phyloP scores from a whole-genome alignment of 2,888 invertebrate genomes.

The Diarsia dahlii region DNA sequence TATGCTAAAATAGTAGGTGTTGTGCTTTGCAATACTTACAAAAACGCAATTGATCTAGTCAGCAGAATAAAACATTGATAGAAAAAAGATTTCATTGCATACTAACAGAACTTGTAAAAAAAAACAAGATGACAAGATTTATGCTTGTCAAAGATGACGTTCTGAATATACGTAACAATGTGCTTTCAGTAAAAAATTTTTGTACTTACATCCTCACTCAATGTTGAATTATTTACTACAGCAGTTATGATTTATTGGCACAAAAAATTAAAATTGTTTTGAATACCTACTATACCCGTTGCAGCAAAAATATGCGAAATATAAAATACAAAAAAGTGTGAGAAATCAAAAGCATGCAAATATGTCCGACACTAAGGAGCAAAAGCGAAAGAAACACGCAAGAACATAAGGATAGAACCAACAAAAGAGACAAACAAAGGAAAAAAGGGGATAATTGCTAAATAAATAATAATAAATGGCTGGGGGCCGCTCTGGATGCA shows the following conservation, averaged over 20 bases:
- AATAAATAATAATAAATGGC: neutral
- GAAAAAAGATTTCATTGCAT: slow-evolving; percentile 48
- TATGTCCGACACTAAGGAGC: neutral
- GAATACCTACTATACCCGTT: slow-evolving; percentile 10
- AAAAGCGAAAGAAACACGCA: neutral
- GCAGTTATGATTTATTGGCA: slow-evolving; percentile 16
- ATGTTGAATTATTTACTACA: slow-evolving; percentile 31
- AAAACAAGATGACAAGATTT: slow-evolving; percentile 42
- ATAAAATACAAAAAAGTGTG: slow-evolving; percentile 3
- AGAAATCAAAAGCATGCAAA: neutral
- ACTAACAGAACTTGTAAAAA: slow-evolving; percentile 38
- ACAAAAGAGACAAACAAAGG: neutral
- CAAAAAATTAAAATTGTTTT: slow-evolving; percentile 28
- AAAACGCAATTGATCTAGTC: slow-evolving; percentile 70
- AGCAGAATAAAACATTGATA: slow-evolving; percentile 9
- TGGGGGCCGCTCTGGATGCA: too few relatives aligned
- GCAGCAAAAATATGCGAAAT: neutral
- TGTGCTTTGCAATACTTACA: slow-evolving; percentile 76
- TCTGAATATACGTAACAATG: slow-evolving; percentile 32
- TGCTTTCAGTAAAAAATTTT: slow-evolving; percentile 5
- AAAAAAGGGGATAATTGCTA: neutral
- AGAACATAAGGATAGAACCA: neutral
- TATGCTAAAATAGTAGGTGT: slow-evolving; percentile 73
- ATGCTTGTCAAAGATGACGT: slow-evolving; percentile 48
- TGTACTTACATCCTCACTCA: slow-evolving; percentile 10